These are phyloP conservation scores for Ginglymostoma cirratum DNA, from an alignment of 2,113 vertebrate genomes.

Conservation along the genomic window DNA sequence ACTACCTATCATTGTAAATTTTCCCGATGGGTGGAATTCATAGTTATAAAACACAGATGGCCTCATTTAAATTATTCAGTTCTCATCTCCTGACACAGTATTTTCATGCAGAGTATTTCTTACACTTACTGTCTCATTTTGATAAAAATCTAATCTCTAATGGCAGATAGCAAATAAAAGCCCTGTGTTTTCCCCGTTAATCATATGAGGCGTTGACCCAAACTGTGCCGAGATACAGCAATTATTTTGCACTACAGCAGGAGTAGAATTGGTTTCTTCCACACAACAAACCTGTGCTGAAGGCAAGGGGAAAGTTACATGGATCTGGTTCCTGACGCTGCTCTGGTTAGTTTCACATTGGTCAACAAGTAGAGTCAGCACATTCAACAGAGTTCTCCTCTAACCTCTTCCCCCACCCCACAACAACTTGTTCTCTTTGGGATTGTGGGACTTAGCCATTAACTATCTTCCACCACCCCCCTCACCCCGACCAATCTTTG, in stretches of 20 bases:
- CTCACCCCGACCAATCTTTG: neutral
- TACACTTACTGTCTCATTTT: neutral
- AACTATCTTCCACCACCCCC: neutral
- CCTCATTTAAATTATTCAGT: neutral
- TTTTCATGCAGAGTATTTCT: neutral
- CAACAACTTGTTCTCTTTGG: neutral
- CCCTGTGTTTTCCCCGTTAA: conserved; percentile 24
- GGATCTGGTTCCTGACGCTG: neutral
- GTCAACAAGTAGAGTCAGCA: conserved; percentile 29
- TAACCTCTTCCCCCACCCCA: neutral
- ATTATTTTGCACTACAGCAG: neutral
- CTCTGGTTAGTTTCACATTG: conserved; percentile 36
- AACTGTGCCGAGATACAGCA: neutral
- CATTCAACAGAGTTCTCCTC: neutral
- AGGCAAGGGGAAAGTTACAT: neutral
- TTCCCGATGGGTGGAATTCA: neutral
- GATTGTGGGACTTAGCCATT: neutral
- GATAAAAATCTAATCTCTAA: neutral
- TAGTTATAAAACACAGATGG: conserved; percentile 6
- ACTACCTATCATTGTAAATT: neutral
- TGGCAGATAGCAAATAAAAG: neutral
- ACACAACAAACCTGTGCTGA: neutral
- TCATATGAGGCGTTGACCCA: neutral
- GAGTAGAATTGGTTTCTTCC: neutral
- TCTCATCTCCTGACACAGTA: neutral